Conservation (phyloP, 2,797 vertebrate species). For the Sardinella longiceps region DNA sequence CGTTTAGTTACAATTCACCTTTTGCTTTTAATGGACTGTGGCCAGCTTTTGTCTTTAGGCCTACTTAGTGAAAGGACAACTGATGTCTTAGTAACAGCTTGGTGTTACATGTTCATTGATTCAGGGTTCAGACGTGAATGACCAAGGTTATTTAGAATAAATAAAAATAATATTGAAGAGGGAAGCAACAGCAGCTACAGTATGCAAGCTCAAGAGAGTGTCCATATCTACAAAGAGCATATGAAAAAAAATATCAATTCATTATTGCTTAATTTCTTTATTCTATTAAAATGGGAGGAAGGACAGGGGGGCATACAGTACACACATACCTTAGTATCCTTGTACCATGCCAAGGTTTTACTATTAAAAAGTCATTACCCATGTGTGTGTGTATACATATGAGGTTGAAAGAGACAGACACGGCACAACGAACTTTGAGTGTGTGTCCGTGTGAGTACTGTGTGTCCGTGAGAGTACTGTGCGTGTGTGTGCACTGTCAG, state of each 20-base stretch:
- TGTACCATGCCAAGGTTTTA: neutral
- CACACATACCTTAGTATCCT: no score
- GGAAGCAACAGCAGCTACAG: neutral
- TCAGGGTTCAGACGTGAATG: neutral
- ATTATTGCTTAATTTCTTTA: neutral
- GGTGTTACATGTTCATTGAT: neutral
- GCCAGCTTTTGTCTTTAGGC: neutral
- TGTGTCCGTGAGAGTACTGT: neutral
- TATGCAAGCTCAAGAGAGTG: neutral
- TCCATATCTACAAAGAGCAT: neutral
- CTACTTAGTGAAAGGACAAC: neutral
- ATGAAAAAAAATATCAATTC: neutral
- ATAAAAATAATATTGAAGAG: no score
- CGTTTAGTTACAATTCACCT: neutral
- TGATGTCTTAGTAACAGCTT: neutral
- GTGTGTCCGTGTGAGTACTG: neutral
- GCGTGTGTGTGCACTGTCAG: neutral
- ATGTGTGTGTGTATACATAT: conserved; percentile 26
- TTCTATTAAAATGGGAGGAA: neutral
- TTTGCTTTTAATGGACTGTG: neutral
- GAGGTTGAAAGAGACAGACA: no score
- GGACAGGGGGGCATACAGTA: neutral
- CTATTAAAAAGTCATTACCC: no score
- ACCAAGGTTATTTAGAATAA: neutral
- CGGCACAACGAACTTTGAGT: neutral